A percentile compares a stretch with the other conserved stretches of the same genome.
Evolutionary conservation across 2,888 invertebrate species (phyloP).

Genomic region (Leptothorax acervorum): DNA sequence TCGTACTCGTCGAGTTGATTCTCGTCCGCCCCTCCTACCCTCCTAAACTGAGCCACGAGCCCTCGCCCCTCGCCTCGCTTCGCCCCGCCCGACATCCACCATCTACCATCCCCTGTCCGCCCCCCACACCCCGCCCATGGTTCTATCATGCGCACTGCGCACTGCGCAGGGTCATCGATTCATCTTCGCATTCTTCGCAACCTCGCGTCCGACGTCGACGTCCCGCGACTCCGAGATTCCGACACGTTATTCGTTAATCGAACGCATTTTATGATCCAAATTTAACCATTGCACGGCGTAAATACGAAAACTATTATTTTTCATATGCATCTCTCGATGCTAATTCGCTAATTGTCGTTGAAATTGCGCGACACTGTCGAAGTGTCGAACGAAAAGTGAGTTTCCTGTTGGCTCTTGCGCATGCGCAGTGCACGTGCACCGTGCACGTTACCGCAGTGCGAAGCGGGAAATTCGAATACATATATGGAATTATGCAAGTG

Average conservation of each 20-base stretch:
- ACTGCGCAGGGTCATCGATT: slow-evolving; percentile 66
- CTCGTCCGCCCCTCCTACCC: not conserved
- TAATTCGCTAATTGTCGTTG: not conserved
- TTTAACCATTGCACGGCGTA: not conserved
- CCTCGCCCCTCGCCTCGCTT: not conserved
- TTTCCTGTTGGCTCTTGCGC: not conserved
- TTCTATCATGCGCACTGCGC: slow-evolving; percentile 69
- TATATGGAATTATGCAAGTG: too few species aligned
- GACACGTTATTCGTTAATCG: not conserved
- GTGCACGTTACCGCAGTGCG: too few species aligned
- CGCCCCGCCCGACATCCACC: slow-evolving; percentile 50
- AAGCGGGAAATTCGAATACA: not conserved
- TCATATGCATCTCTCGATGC: not conserved
- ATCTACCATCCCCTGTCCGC: too few species aligned
- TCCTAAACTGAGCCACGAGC: too few species aligned
- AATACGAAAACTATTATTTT: not conserved
- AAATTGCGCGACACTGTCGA: not conserved
- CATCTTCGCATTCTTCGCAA: slow-evolving; percentile 53
- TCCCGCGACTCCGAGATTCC: too few species aligned
- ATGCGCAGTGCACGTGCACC: not conserved
- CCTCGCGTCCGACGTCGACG: slow-evolving; percentile 18
- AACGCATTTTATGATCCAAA: slow-evolving; percentile 1
- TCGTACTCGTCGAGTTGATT: slow-evolving; percentile 58
- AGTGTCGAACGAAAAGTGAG: not conserved
- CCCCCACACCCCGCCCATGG: too few species aligned